Evolutionary conservation across 2,113 vertebrate species (phyloP), one percentile per base, ranked within the genome.

Genomic region (Epinephelus lanceolatus): DNA sequence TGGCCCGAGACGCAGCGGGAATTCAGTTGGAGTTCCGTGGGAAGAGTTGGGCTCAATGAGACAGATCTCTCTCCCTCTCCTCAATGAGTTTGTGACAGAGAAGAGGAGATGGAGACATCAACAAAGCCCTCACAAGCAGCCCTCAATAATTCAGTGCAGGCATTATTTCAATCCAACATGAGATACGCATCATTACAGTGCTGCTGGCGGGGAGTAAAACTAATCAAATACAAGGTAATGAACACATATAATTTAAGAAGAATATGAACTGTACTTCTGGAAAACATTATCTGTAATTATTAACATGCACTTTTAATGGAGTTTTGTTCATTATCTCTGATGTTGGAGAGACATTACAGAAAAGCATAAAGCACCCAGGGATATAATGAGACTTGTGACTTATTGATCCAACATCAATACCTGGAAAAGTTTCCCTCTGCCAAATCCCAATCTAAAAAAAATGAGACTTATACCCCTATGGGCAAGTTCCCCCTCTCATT

Each of bases 1-100:
- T 85, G 90, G 88, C 70, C 30, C 21, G 71, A 87, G 89, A 86
- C 77, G 63, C 86, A 89, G 91, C 83, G 51, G 88, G 90, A 87
- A 86, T 89, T 82, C 81, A 84, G 83, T 89, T 27, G 66, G 81
- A 83, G 88, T 89, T 93, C 90, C 77, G 83, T 93, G 88, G 88
- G 90, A 93, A 93, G 85, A 83, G 78, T 42, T 72, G 82, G n/a
- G 55, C 78, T 88, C 84, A 89, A 81, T 83, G 60, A 86, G 87
- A 90, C 66, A 57, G 71, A 78, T 85, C 76, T 68, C 71, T 69
- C 76, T 80, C 79, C 61, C 73, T 66, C 69, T 60, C 68, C 83
- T 85, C 76, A 75, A 56, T 73, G 70, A 40, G 70, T 83, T 68
- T 74, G 62, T 78, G 82, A 85, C 63, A 61, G 61, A 85, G 61